A percentile compares a stretch with the other conserved stretches of the same genome.
Evolutionary conservation across 2,888 invertebrate genomes (phyloP).

Genomic region (Didymodactylos carnosus): DNA sequence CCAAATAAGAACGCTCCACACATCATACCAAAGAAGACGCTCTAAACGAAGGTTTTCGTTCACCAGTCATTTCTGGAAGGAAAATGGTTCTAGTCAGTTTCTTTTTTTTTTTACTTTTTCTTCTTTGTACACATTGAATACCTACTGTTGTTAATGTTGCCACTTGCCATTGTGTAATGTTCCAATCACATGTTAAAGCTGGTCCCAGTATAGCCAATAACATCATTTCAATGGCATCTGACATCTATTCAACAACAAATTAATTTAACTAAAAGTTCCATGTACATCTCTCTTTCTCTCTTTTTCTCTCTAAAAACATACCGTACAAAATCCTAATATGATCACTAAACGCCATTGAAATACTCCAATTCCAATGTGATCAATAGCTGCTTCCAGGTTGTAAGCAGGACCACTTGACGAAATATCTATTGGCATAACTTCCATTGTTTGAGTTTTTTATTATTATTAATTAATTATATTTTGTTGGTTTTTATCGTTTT

Average conservation of each 20-base stretch:
- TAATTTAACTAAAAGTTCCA: background rate
- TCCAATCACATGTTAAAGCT: conserved; percentile 81
- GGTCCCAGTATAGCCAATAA: conserved; percentile 78
- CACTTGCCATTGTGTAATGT: conserved; percentile 68
- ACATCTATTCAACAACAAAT: conserved; percentile 46
- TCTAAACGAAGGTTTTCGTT: conserved; percentile 29
- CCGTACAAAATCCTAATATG: background rate
- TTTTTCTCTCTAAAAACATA: too few species aligned
- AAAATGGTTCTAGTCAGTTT: background rate
- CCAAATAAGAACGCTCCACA: conserved; percentile 86
- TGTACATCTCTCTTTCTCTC: too few species aligned
- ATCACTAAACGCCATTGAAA: background rate
- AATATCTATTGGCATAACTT: too few species aligned
- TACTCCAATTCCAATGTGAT: background rate
- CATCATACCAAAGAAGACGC: conserved; percentile 89
- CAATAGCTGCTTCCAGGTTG: background rate
- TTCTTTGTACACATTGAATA: background rate
- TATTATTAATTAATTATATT: too few species aligned
- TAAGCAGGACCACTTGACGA: too few species aligned
- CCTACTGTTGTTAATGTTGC: conserved; percentile 68
- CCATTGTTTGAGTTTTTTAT: too few species aligned
- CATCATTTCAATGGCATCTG: conserved; percentile 95
- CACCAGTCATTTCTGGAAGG: background rate
- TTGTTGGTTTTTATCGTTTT: too few species aligned
- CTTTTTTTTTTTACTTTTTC: background rate